phyloP scores from a whole-genome alignment of 2,888 invertebrate species.

The Andrena chrysosceles region DNA sequence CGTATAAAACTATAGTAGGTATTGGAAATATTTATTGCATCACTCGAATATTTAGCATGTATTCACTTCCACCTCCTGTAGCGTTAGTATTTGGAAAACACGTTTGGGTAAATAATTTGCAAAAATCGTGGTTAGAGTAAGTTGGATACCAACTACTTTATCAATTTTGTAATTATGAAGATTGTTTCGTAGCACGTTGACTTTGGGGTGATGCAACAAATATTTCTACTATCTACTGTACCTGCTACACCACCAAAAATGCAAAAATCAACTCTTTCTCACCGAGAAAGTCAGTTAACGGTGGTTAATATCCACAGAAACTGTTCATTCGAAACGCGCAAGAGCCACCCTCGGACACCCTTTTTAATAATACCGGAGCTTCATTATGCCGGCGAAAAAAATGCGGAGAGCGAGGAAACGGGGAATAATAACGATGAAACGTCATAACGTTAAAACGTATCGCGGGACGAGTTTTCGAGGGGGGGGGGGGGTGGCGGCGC shows the following conservation, averaged over 20 bases:
- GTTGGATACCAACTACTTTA: too few relatives aligned
- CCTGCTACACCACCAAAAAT: not conserved
- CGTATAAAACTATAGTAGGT: too few relatives aligned
- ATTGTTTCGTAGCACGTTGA: too few relatives aligned
- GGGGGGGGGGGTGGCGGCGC: not conserved
- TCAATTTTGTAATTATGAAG: too few relatives aligned
- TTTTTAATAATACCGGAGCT: constrained; percentile 1
- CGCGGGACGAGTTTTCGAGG: constrained; percentile 1
- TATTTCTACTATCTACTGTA: too few relatives aligned
- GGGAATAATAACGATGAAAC: constrained; percentile 21
- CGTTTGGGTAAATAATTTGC: too few relatives aligned
- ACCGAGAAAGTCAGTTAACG: not conserved
- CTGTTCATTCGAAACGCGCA: not conserved
- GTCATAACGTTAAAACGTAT: constrained; percentile 31
- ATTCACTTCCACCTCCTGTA: too few relatives aligned
- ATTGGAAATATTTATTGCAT: too few relatives aligned
- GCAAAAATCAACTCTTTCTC: not conserved
- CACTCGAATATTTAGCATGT: too few relatives aligned
- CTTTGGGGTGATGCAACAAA: too few relatives aligned
- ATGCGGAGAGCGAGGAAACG: not conserved
- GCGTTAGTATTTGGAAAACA: too few relatives aligned
- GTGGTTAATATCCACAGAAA: constrained; percentile 9
- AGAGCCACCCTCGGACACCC: not conserved
- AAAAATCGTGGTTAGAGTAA: too few relatives aligned
- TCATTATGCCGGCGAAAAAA: not conserved